These are phyloP conservation scores for Peromyscus attwateri DNA, from an alignment of 2,797 vertebrate species.

Conservation along the genomic window DNA sequence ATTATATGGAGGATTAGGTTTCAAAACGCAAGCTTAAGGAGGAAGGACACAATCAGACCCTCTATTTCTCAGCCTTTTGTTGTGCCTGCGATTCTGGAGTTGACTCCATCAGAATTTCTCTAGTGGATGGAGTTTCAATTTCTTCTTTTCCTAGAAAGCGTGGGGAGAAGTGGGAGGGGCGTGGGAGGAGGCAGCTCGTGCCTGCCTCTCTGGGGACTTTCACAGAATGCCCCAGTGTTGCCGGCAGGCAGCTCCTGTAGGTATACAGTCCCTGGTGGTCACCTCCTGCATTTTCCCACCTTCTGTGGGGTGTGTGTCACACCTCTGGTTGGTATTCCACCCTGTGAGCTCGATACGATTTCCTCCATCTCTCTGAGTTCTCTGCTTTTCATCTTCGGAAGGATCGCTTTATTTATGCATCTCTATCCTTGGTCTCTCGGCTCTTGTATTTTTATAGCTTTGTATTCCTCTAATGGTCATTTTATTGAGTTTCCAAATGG, in stretches of 20 bases:
- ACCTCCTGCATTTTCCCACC: neutral
- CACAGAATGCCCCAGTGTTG: neutral
- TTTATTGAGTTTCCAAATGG: slow-evolving; percentile 57
- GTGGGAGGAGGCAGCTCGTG: neutral
- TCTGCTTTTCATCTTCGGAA: slow-evolving; percentile 53
- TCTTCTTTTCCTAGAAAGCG: neutral
- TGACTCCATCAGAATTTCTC: neutral
- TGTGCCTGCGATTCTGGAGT: neutral
- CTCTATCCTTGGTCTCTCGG: slow-evolving; percentile 6
- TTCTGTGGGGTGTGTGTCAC: neutral
- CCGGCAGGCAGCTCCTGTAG: neutral
- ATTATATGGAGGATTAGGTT: neutral
- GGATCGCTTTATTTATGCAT: slow-evolving; percentile 44
- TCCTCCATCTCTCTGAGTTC: slow-evolving; percentile 40
- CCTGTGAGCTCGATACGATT: neutral
- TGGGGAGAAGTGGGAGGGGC: neutral
- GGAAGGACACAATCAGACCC: neutral
- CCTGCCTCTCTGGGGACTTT: neutral
- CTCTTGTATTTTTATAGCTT: slow-evolving; percentile 62
- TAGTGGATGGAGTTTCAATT: neutral
- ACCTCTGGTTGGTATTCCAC: neutral
- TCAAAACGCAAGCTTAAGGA: neutral
- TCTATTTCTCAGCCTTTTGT: neutral
- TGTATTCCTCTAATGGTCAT: slow-evolving; percentile 60
- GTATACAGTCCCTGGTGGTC: neutral